phyloP scores from a whole-genome alignment of 1,140 invertebrate species.

The Rhysida immarginata region DNA sequence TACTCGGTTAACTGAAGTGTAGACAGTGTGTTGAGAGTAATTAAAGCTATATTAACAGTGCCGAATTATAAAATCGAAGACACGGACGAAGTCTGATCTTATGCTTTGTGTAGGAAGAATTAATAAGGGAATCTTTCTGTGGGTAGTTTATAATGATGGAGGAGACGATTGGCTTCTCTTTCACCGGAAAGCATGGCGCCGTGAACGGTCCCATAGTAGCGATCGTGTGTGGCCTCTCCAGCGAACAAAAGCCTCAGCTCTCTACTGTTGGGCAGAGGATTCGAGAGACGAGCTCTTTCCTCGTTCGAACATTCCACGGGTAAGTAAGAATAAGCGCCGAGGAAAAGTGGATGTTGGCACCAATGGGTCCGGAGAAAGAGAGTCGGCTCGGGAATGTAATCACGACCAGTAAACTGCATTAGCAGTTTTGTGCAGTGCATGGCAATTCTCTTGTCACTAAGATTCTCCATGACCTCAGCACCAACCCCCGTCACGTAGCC shows the following conservation, averaged over 20 bases:
- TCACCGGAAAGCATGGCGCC: constrained; percentile 39
- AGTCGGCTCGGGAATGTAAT: background rate
- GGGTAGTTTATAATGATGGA: too few species aligned
- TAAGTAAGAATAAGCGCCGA: background rate
- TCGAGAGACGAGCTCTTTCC: background rate
- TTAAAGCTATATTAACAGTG: too few species aligned
- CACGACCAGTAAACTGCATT: background rate
- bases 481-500: background rate
- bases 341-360: background rate
- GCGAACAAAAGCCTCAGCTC: constrained; percentile 33
- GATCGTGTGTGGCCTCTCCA: constrained; percentile 51
- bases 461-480: background rate
- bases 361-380: background rate
- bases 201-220: constrained; percentile 55
- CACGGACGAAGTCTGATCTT: too few species aligned
- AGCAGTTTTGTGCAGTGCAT: background rate
- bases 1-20: too few species aligned
- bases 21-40: too few species aligned
- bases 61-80: too few species aligned
- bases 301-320: background rate
- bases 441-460: background rate
- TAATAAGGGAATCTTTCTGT: too few species aligned
- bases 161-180: constrained; percentile 29
- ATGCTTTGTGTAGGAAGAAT: too few species aligned
- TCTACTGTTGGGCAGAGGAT: background rate